These are phyloP conservation scores for Drosophila sucinea DNA, from an alignment of 1,140 invertebrate species.

Conservation along the genomic window DNA sequence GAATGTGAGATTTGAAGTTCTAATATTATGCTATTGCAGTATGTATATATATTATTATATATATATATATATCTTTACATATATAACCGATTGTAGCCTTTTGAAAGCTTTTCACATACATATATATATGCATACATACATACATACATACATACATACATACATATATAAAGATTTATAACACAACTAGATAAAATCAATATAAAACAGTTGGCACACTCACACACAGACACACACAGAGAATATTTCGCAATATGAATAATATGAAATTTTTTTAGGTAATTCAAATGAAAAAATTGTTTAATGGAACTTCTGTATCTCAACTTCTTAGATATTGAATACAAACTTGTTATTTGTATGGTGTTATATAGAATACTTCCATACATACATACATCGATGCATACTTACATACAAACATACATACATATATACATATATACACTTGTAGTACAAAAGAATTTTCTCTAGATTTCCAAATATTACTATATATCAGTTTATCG, in stretches of 20 bases:
- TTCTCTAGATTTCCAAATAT: conserved; percentile 1
- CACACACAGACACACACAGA: neutral
- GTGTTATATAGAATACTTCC: neutral
- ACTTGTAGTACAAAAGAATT: conserved; percentile 9
- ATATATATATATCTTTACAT: neutral
- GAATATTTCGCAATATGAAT: too few relatives aligned
- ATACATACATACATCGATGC: neutral
- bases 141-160: neutral
- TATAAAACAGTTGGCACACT: neutral
- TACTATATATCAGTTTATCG: neutral
- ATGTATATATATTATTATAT: neutral
- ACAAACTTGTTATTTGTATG: neutral
- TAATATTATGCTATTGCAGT: conserved; percentile 6
- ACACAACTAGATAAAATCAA: neutral
- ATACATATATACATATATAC: neutral
- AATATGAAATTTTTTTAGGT: neutral
- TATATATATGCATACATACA: neutral
- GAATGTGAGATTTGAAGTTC: neutral
- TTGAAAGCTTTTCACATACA: conserved; percentile 2
- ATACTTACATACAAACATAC: neutral
- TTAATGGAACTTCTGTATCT: neutral
- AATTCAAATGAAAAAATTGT: neutral
- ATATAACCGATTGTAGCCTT: neutral
- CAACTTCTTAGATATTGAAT: neutral
- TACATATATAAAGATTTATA: neutral